Base-by-base conservation (phyloP, 2,113 vertebrate species). In the Colinus virginianus region DNA sequence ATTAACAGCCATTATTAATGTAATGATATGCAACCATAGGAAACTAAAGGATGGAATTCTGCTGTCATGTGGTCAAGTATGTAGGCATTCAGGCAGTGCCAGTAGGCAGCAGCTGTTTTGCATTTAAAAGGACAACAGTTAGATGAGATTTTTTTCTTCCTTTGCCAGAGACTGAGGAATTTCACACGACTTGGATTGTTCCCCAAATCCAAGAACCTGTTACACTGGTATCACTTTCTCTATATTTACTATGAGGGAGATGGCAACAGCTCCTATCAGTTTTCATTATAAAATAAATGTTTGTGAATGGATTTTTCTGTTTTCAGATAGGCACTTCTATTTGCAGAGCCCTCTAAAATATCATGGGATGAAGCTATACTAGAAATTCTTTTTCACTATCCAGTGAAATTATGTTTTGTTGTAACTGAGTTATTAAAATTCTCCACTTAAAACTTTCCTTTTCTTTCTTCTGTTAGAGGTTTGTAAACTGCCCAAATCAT, bases 21-120 rank as follows among this genome's bases (percentile, higher is more conserved):
- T 67, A 45, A 5, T 66, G 88, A 90, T 78, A 79, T 59, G 68
- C 25, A 87, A 68, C 61, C 66, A 85, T 78, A 88, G 58, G 70
- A 90, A 96, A 89, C 34, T 28, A 46, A 74, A 76, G 64, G 79
- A 61, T 94, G 94, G 94, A 96, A 92, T 96, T 90, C 90, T 88
- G 79, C 74, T 23, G 51, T 91, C 62, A 85, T 91, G 89, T 90
- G 88, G 88, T 80, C 59, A 89, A 89, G 58, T 70, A 58, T 68
- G 92, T 38, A 84, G 90, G 59, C 43, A 61, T 48, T 84, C 90
- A 58, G 23, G 85, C 78, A 78, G 61, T 89, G 77, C 79, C 90
- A 93, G 86, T 42, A 87, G 43, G 38, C 78, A 89, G 76, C 86
- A 94, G 94, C 92, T 96, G 88, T 76, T 89, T 94, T 84, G 67